Evolutionary conservation across 2,888 invertebrate species (phyloP).

Genomic region (Cremastobaeus sp.): DNA sequence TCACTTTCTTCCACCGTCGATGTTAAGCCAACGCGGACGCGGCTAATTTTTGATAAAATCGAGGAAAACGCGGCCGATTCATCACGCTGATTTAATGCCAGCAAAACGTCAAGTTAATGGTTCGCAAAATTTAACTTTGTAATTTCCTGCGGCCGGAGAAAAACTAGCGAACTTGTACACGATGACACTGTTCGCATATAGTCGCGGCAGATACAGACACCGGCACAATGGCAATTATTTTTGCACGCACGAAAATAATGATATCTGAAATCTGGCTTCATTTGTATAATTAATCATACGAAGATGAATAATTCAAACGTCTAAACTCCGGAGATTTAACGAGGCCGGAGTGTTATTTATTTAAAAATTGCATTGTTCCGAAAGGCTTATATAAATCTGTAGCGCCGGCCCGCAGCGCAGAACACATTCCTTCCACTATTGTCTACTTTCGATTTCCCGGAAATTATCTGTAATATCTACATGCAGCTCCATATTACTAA

Average conservation of each 20-base stretch:
- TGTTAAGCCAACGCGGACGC: too few relatives aligned
- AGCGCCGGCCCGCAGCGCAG: background rate
- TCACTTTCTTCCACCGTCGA: too few relatives aligned
- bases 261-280: conserved; percentile 17
- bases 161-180: too few relatives aligned
- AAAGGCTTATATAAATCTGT: conserved; percentile 38
- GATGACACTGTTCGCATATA: background rate
- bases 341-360: background rate
- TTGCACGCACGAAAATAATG: too few relatives aligned
- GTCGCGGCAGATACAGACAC: background rate
- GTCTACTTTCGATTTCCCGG: conserved; percentile 50
- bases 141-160: too few relatives aligned
- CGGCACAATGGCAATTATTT: conserved; percentile 5
- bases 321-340: conserved; percentile 16
- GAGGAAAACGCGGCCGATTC: too few relatives aligned
- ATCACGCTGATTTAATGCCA: too few relatives aligned
- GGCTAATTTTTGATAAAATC: too few relatives aligned
- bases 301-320: conserved; percentile 26
- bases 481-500: conserved; percentile 38
- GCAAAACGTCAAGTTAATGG: too few relatives aligned
- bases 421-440: conserved; percentile 39
- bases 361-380: conserved; percentile 23
- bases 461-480: conserved; percentile 50
- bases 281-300: conserved; percentile 20
- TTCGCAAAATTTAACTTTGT: too few relatives aligned